Conservation (phyloP, 2,888 invertebrate genomes). For the Metalampra italica region DNA sequence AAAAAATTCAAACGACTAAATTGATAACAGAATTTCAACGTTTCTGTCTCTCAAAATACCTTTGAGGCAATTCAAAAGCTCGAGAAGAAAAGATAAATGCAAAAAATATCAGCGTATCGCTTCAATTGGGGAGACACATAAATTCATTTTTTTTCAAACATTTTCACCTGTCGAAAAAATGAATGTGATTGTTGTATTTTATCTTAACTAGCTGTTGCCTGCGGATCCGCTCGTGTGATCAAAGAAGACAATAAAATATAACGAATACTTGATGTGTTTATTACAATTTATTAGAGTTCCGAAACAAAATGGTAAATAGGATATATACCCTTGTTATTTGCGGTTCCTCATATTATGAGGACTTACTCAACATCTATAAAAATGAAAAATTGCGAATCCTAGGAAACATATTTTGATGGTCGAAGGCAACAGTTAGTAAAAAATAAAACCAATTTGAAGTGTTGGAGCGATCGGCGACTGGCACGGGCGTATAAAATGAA, state of each 20-base stretch:
- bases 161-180: constrained; percentile 16
- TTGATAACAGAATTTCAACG: neutral
- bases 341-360: neutral
- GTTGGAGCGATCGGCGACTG: constrained; percentile 29
- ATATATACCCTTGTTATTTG: too few species aligned
- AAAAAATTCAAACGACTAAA: neutral
- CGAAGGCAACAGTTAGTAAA: too few species aligned
- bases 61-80: neutral
- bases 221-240: too few species aligned
- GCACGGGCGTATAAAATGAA: constrained; percentile 28
- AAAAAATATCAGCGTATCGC: neutral
- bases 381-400: constrained; percentile 11
- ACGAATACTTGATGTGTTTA: too few species aligned
- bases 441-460: constrained; percentile 35
- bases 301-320: too few species aligned
- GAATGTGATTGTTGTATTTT: constrained; percentile 6
- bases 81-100: neutral
- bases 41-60: neutral
- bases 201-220: constrained; percentile 2
- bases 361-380: too few species aligned
- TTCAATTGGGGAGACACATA: constrained; percentile 1
- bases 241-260: too few species aligned
- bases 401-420: too few species aligned
- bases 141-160: constrained; percentile 8
- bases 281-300: too few species aligned